Base-by-base conservation (phyloP, 2,113 vertebrate species). In the Turdus rufiventris region DNA sequence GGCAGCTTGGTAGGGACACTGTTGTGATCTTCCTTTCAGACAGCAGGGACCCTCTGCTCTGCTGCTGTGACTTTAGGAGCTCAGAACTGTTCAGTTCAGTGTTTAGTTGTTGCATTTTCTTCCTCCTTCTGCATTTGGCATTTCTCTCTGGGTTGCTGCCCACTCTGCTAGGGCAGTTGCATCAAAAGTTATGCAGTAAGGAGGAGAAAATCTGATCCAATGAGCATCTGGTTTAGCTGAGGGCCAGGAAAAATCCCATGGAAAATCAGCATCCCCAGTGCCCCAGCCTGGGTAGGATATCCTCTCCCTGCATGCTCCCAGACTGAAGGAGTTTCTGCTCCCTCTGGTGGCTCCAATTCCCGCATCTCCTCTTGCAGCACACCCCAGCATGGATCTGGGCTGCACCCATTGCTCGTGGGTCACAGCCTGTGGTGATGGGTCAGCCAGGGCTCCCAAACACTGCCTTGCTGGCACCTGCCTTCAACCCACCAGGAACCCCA, bases 311-410 rank as follows among this genome's bases (percentile, higher is more conserved):
- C 79, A 42, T 17, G 0, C 50, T 89, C 43, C 54, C 45, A 26
- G 28, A 48, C 65, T 48, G 53, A 54, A 95, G 93, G 95, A 95
- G 85, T 93, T 90, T 90, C 92, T 96, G 90, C 95, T 93, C 96
- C 96, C 95, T 94, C 96, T 96, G 65, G 82, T 94, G 96, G 96
- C 68, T 93, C 47, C 85, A 95, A 71, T 77, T 91, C 84, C 89
- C 84, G 36, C 34, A 24, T 47, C 63, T 90, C 29, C 33, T 86
- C 72, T 88, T 70, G 36, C 54, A 4, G 10, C 34, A 34, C 25
- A 3, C 5, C n/a, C 2, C 5, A 48, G 68, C 14, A 14, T 0
- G 18, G 47, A 38, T 67, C 58, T 0, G 10, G 57, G n/a, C 65
- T 60, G 63, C 68, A 48, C 16, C 19, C 74, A 15, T 29, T 8